Evolutionary conservation across 2,113 vertebrate species (phyloP).

Genomic region (Hemibagrus wyckioides): DNA sequence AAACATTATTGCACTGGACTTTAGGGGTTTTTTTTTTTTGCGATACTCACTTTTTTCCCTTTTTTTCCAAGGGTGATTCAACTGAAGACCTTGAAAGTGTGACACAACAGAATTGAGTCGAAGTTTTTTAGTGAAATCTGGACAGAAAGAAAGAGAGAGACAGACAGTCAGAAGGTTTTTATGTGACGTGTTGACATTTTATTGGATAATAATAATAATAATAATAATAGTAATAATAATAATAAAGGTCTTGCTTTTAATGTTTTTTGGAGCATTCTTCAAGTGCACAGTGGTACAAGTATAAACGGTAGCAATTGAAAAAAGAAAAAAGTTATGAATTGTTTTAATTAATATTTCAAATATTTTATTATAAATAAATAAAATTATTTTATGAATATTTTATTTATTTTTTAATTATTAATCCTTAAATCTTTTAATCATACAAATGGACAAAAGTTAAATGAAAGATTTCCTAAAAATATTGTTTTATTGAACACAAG

Average conservation of each 20-base stretch:
- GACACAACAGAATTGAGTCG: not conserved
- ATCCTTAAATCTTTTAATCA: not conserved
- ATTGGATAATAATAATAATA: not conserved
- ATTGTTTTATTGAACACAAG: not conserved
- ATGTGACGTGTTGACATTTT: not conserved
- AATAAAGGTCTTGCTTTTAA: not conserved
- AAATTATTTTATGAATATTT: not conserved
- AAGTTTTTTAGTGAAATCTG: not conserved
- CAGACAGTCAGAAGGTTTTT: not conserved
- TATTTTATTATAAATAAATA: not conserved
- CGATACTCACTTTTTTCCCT: not conserved
- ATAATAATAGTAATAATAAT: not conserved
- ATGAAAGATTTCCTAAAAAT: not conserved
- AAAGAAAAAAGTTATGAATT: not conserved
- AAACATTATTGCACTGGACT: conserved; percentile 38
- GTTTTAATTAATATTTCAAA: not conserved
- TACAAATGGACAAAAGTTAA: not conserved
- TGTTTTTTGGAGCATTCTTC: not conserved
- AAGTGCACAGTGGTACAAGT: not conserved
- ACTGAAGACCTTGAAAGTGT: not conserved
- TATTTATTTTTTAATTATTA: too few species aligned
- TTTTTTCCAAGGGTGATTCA: not conserved
- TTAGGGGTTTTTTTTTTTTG: not conserved
- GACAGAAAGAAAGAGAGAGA: not conserved
- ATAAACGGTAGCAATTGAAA: not conserved